Percentiles rank a stretch among this genome's conserved stretches.
These are phyloP conservation scores for Petrocephalus schoutedeni DNA, from an alignment of 2,797 vertebrate species.

Conservation along the genomic window DNA sequence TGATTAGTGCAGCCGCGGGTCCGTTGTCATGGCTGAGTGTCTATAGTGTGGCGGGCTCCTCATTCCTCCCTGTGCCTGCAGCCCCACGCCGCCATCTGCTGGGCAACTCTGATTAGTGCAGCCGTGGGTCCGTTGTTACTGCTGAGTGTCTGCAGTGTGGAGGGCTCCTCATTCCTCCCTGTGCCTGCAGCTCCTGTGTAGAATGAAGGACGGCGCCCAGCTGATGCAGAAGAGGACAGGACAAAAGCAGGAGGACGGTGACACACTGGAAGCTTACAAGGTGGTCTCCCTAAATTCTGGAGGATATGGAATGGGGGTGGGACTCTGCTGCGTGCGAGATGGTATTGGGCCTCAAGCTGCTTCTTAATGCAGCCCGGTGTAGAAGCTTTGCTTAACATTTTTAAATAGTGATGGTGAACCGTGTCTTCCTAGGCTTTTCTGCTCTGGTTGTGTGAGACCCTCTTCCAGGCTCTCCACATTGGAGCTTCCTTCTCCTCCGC, in stretches of 20 bases:
- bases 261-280: slow-evolving; percentile 50
- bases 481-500: slow-evolving; percentile 86
- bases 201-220: slow-evolving; percentile 81
- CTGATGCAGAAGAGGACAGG: slow-evolving; percentile 69
- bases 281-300: not conserved
- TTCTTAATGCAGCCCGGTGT: not conserved
- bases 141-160: not conserved
- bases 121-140: too few species aligned
- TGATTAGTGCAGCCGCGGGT: not conserved
- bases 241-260: slow-evolving; percentile 46
- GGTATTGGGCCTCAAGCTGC: not conserved
- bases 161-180: not conserved
- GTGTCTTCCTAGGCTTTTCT: slow-evolving; percentile 73
- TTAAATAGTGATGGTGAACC: not conserved
- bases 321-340: not conserved
- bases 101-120: not conserved
- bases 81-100: slow-evolving; percentile 50
- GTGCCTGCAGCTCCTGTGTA: slow-evolving; percentile 71
- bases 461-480: slow-evolving; percentile 77
- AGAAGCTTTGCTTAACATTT: slow-evolving; percentile 18
- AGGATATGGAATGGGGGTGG: not conserved
- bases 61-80: slow-evolving; percentile 40
- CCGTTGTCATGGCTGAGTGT: not conserved
- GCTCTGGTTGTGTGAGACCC: slow-evolving; percentile 69
- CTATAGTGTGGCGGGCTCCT: not conserved